Base-by-base conservation (phyloP, 2,888 invertebrate species). In the Lucinisca nassula region DNA sequence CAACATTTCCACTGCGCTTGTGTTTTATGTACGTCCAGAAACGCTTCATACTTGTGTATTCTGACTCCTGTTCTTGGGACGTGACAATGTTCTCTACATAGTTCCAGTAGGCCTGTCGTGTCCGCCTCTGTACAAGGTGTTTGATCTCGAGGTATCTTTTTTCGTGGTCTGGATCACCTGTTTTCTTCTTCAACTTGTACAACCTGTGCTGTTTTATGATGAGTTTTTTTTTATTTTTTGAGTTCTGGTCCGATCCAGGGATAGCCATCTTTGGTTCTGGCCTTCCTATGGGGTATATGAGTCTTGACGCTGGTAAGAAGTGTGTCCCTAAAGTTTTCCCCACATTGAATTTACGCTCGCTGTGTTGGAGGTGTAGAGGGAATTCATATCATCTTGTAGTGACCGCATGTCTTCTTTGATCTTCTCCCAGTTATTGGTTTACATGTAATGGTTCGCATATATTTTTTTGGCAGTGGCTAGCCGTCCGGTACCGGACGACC, bases 21-120 rank as follows among this genome's bases (percentile, higher is more conserved):
- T 79, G 67, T 70, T 79, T 79, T 0, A 79, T 67, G 70, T 61
- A 79, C 6, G 79, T 79, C 79, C 79, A 79, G 49, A 79, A 79
- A 24, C 37, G 67, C 49, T 79, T 79, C 30, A 37, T 37, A 27
- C 79, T n/a, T 32, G 24, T 49, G 38, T 61, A 38, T 27, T 51
- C 55, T 32, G 55, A 21, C 49, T 78, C 49, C 37, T 78, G 58
- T 17, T 84, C 79, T 24, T 79, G 30, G n/a, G 79, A 74, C 21
- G 61, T 58, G 17, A 73, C 73, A 21, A 80, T 84, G 35, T 32
- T 30, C 37, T 75, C 74, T 21, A 85, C 67, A 35, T 85, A 72
- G 27, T 58, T 70, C 81, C 85, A 85, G 55, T 85, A 81, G 10
- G 70, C 79, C 12, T 58, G 30, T 35, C 84, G 17, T n/a, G 61